Evolutionary conservation across 2,113 vertebrate genomes (phyloP), one percentile per base, ranked within the genome.

Genomic region (Coptodon rendalli): DNA sequence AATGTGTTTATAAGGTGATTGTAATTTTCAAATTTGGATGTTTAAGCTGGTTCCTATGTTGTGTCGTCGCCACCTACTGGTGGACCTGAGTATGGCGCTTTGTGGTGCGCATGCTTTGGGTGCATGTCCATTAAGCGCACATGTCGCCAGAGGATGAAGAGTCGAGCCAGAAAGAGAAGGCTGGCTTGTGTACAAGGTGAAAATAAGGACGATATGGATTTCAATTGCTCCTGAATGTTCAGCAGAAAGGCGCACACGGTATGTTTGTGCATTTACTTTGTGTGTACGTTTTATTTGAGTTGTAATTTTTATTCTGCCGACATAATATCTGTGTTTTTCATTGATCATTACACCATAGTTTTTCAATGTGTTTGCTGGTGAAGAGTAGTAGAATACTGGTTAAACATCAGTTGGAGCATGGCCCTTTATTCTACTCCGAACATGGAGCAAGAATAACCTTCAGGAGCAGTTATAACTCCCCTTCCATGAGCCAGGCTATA

Each of bases 401-500:
- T 53, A 53, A 53, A 53, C 52, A 53, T 53, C 52, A 53, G 19
- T 53, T 11, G 19, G 9, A 53, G 19, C 52, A 53, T 53, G 52
- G 19, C 0, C 52, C 19, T 53, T 53, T 53, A 22, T 53, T 53
- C 52, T 53, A 22, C 3, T 53, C 19, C 9, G 2, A 53, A 53
- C 19, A 53, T 1, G 52, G 11, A 53, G n/a, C 5, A 53, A 53
- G 52, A 53, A 53, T 53, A 53, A 53, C 19, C 52, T 53, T 53
- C 19, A 53, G 9, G 9, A 53, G 19, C 52, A 22, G 2, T 0
- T 53, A 53, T 53, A 53, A 53, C 5, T 53, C 14, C 27, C 5
- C 0, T 61, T 56, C 29, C 17, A 17, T 12, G 0, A 66, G 9
- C 31, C 61, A 38, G 4, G 34, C 11, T 34, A 9, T 13, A 7